Percentiles rank a stretch among this genome's conserved stretches.
phyloP scores from a whole-genome alignment of 2,797 vertebrate species.

The Columba guinea region DNA sequence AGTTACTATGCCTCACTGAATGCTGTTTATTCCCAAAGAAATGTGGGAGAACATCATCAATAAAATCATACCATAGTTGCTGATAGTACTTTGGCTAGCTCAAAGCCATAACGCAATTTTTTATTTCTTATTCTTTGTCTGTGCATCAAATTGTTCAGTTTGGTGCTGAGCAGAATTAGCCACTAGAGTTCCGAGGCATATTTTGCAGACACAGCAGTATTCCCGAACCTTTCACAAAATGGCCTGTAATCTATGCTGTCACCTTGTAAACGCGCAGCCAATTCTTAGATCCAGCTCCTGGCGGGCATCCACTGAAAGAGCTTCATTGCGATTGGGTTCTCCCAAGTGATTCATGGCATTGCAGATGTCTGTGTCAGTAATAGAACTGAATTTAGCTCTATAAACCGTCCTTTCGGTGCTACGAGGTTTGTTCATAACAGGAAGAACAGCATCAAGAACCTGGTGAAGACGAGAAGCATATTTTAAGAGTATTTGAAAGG shows the following conservation, averaged over 20 bases:
- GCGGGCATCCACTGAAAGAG: conserved; percentile 93
- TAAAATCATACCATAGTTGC: background rate
- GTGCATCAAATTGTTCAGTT: background rate
- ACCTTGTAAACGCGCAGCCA: conserved; percentile 97
- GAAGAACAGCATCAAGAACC: conserved; percentile 92
- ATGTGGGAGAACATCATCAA: background rate
- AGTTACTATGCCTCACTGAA: background rate
- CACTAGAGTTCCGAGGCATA: background rate
- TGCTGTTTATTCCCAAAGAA: background rate
- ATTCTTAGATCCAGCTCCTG: conserved; percentile 97
- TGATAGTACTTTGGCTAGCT: background rate
- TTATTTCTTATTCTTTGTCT: background rate
- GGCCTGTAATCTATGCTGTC: background rate
- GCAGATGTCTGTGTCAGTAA: conserved; percentile 95
- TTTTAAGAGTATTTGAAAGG: background rate
- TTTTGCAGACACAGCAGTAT: background rate
- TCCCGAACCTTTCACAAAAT: background rate
- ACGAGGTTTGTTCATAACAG: conserved; percentile 86
- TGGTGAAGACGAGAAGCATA: conserved; percentile 40
- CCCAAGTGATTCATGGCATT: conserved; percentile 91
- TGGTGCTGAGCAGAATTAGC: background rate
- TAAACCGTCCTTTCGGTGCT: conserved; percentile 79
- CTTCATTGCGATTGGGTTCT: conserved; percentile 94
- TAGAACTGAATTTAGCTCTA: conserved; percentile 96
- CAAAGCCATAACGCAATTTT: background rate